Conservation (phyloP, 2,797 vertebrate species). For the Bradypodion ventrale region DNA sequence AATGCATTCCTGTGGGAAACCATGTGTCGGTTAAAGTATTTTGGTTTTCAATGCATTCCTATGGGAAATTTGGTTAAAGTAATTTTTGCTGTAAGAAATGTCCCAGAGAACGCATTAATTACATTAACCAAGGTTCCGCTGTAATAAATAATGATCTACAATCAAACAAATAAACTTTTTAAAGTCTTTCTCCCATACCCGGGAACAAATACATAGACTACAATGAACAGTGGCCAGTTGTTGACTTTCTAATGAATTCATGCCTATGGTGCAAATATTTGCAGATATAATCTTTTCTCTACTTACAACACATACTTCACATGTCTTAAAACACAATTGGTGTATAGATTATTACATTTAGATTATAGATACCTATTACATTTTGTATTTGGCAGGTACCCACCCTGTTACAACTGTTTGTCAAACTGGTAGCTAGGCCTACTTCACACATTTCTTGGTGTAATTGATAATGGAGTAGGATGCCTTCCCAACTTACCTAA, state of each 20-base stretch:
- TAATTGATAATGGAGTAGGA: background rate
- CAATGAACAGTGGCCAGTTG: background rate
- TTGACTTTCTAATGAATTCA: background rate
- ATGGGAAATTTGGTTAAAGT: too few relatives aligned
- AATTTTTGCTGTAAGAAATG: too few relatives aligned
- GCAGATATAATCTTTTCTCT: background rate
- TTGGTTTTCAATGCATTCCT: too few relatives aligned
- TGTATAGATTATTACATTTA: background rate
- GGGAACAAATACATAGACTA: background rate
- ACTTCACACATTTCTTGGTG: background rate
- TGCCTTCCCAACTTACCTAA: too few relatives aligned
- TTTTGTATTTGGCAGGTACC: constrained; percentile 2
- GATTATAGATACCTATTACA: background rate
- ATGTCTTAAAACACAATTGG: background rate
- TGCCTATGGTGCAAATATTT: background rate
- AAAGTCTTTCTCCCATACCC: background rate
- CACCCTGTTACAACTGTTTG: background rate
- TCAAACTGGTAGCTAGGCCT: background rate
- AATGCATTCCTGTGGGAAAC: too few relatives aligned
- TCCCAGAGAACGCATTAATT: too few relatives aligned
- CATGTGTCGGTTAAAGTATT: too few relatives aligned
- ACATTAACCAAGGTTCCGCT: too few relatives aligned
- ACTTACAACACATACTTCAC: background rate
- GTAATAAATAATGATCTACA: background rate
- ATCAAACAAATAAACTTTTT: background rate